These are phyloP conservation scores for Heliocidaris tuberculata DNA, from an alignment of 35 echinoderm and acorn worm species.

Conservation along the genomic window DNA sequence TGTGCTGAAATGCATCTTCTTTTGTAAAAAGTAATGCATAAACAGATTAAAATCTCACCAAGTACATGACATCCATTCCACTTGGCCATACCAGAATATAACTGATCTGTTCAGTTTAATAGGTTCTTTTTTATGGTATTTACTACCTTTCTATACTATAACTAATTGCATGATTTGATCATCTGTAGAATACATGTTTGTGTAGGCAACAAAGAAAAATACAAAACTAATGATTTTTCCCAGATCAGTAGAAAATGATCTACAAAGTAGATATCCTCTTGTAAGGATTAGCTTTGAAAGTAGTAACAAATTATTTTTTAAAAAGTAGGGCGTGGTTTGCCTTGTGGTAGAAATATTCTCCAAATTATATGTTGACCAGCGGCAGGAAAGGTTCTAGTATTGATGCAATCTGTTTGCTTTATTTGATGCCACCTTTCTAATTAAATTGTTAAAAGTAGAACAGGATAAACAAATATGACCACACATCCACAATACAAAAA, in stretches of 20 bases:
- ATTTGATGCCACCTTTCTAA: neutral
- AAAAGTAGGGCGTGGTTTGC: neutral
- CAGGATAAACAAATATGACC: no score
- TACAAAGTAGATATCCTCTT: neutral
- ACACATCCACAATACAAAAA: no score
- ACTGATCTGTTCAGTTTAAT: no score
- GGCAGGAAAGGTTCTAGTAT: neutral
- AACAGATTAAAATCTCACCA: neutral
- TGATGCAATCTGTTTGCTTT: neutral
- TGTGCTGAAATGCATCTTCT: no score
- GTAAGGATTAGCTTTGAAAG: neutral
- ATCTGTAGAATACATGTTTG: no score
- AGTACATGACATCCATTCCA: neutral
- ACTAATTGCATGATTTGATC: no score
- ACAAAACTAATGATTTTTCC: no score
- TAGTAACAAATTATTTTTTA: neutral
- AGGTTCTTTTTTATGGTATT: no score
- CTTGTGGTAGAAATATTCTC: neutral
- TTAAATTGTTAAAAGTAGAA: neutral
- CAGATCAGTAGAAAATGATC: no score
- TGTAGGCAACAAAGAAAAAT: no score
- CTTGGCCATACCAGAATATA: neutral
- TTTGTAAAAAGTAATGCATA: neutral
- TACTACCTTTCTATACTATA: no score
- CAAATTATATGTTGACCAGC: neutral